Evolutionary conservation across 2,113 vertebrate genomes (phyloP), one percentile per base, ranked within the genome.

Genomic region (Machaerirhynchus nigripectus): DNA sequence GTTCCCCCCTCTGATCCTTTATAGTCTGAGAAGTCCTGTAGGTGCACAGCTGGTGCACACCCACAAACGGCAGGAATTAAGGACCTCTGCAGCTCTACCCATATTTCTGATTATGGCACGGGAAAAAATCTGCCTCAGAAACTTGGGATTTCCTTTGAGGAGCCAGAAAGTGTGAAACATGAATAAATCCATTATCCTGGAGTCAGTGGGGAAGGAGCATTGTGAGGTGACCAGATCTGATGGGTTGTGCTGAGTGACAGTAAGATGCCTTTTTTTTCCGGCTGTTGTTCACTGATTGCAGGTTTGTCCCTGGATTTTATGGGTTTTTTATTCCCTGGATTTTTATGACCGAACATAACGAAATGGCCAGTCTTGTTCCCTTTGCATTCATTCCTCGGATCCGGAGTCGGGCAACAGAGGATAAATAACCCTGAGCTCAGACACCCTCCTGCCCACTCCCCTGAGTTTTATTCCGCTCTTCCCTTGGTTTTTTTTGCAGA

Each of bases 401-500:
- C 50, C 7, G 2, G n/a, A 65, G 30, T 7, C 3, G 1, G 76
- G 16, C 64, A 26, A 0, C 12, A 19, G 30, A n/a, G 30, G 21
- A 17, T 13, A 4, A 42, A 46, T 2, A 61, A 9, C 6, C 68
- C 88, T 28, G 37, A 49, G 23, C 28, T 22, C 40, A 26, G 26
- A 11, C 21, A 5, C 27, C 4, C 0, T n/a, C 27, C 2, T 81
- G 53, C 53, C 61, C 44, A 1, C 44, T 20, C 5, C 9, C n/a
- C 65, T 69, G 49, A 87, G 3, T 3, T 13, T 26, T 28, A 31
- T 7, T 5, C 13, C 53, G 24, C 23, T 35, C n/a, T 52, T 17
- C 52, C 53, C 8, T 9, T 18, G 46, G n/a, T n/a, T 9, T 4
- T 13, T 46, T 37, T 33, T 16, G 26, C 92, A 99, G 99, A 99